Conservation (phyloP, 2,113 vertebrate genomes). For the Amblyopsis rosae region DNA sequence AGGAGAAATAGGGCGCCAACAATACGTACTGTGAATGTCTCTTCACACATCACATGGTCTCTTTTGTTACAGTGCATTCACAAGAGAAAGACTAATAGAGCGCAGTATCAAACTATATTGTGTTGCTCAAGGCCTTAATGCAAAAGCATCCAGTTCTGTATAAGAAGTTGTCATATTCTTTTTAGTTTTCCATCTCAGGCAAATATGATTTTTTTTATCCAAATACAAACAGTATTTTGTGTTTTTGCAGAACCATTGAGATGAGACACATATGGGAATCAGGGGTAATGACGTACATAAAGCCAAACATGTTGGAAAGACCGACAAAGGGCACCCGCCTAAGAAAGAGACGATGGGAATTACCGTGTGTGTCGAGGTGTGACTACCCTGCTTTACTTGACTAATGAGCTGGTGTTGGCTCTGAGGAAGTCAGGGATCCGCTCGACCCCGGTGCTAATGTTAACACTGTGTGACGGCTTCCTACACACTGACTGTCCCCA, state of each 20-base stretch:
- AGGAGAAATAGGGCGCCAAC: neutral
- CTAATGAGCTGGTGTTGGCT: conserved; percentile 72
- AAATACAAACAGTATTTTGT: conserved; percentile 25
- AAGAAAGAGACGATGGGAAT: conserved; percentile 51
- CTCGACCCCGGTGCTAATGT: conserved; percentile 68
- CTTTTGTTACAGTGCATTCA: neutral
- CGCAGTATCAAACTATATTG: neutral
- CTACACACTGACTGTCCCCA: conserved; percentile 60
- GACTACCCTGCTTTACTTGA: conserved; percentile 68
- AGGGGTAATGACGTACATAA: neutral
- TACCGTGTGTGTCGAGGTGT: conserved; percentile 70
- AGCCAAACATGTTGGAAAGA: conserved; percentile 6
- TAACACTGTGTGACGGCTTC: conserved; percentile 67
- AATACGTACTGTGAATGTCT: neutral
- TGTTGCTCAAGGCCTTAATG: neutral
- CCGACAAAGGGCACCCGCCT: conserved; percentile 27
- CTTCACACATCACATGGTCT: neutral
- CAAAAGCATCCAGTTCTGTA: conserved; percentile 33
- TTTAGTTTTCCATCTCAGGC: conserved; percentile 31
- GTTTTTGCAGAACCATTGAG: neutral
- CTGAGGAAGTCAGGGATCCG: conserved; percentile 60
- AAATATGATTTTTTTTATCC: too few relatives aligned
- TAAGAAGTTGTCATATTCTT: conserved; percentile 14
- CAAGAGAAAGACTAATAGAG: neutral
- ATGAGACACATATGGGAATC: neutral